Evolutionary conservation across 1,140 invertebrate species (phyloP), one percentile per base, ranked within the genome.

Genomic region (Colletes gigas): DNA sequence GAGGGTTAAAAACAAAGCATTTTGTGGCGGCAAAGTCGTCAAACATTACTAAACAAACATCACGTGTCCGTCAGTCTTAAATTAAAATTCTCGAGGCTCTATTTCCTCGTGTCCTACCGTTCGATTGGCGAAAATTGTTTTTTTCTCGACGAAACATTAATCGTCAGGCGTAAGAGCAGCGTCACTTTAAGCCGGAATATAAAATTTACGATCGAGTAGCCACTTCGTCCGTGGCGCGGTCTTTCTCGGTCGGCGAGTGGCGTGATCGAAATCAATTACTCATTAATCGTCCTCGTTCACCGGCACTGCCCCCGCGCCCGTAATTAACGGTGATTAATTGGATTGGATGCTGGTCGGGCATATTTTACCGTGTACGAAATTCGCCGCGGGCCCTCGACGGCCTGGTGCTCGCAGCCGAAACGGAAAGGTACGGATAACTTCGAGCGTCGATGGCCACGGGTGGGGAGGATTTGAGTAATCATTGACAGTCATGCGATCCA

Each of bases 221-320:
- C 60, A 62, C 30, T 59, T 54, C 55, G 55, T 59, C 9, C 57
- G 63, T 71, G 82, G 83, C 82, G 83, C 67, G 77, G 83, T 79
- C 72, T 83, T 89, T 81, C 79, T 57, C 74, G 77, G 86, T 88
- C 85, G 86, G 87, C 84, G 83, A 84, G 86, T 91, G 83, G 89
- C 92, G 90, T 92, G 92, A 86, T 89, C 88, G 83, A 89, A 91
- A 91, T 92, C 91, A 91, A 92, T 92, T 92, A 92, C 88, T 92
- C 89, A 92, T 86, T 85, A 87, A 91, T 91, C 85, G 87, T 83
- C 78, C 84, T 67, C 83, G 83, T 88, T 76, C 84, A 39, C 67
- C 80, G 82, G 69, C 81, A 72, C 83, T 85, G 81, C 84, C 84
- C 88, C 83, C 88, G 88, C 83, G 82, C 83, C 75, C 84, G 86